phyloP scores from a whole-genome alignment of 2,888 invertebrate genomes.

The Anorthoa munda region DNA sequence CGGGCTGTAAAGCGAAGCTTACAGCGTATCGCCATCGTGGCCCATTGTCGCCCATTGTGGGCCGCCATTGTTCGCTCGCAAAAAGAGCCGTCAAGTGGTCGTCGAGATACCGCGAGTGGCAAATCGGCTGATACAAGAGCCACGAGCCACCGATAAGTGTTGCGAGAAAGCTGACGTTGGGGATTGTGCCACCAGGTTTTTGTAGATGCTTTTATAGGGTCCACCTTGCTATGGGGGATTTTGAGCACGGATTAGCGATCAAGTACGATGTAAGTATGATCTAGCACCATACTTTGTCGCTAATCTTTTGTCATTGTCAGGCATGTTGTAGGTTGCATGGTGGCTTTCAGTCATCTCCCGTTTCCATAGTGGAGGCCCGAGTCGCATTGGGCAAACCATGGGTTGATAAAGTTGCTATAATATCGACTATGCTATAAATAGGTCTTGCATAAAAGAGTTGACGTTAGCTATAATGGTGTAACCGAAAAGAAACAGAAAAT shows the following conservation, averaged over 20 bases:
- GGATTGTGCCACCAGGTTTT: conserved; percentile 42
- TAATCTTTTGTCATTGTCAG: too few species aligned
- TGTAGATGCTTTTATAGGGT: conserved; percentile 2
- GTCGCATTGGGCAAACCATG: background rate
- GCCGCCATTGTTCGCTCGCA: conserved; percentile 64
- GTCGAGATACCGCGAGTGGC: conserved; percentile 69
- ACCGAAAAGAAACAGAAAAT: conserved; percentile 4
- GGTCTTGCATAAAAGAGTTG: background rate
- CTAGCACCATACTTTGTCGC: too few species aligned
- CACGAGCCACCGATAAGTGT: conserved; percentile 62
- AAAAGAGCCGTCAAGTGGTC: conserved; percentile 67
- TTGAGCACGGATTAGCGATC: background rate
- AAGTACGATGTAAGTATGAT: background rate
- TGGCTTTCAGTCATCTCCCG: background rate
- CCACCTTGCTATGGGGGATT: background rate
- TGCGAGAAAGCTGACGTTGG: conserved; percentile 55
- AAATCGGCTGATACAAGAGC: conserved; percentile 72
- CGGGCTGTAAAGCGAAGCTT: conserved; percentile 57
- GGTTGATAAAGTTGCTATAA: background rate
- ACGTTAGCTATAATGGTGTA: background rate
- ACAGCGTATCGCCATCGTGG: conserved; percentile 62
- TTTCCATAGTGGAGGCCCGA: background rate
- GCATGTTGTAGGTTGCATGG: background rate
- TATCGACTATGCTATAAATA: background rate
- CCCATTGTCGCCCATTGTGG: conserved; percentile 63